Evolutionary conservation across 1,140 invertebrate genomes (phyloP).

Genomic region (Pseudomyrmex sp.): DNA sequence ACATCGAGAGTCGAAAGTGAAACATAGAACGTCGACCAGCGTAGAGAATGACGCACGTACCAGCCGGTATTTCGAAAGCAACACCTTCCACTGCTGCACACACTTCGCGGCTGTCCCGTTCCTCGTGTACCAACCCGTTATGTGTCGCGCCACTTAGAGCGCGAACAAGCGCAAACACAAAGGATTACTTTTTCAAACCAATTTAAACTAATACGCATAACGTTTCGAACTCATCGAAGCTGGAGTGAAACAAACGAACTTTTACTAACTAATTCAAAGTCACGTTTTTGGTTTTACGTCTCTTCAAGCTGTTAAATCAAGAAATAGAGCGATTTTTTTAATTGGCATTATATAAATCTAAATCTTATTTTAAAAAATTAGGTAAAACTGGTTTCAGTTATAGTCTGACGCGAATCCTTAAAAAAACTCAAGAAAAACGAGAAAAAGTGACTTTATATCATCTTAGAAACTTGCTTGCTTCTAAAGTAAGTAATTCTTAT

Average conservation of each 20-base stretch:
- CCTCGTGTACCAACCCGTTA: conserved; percentile 30
- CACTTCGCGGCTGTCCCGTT: conserved; percentile 58
- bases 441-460: no score
- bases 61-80: conserved; percentile 73
- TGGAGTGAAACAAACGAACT: background rate
- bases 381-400: no score
- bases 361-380: no score
- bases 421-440: no score
- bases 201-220: background rate
- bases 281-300: no score
- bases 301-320: no score
- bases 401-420: no score
- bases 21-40: conserved; percentile 64
- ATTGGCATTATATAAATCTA: no score
- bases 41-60: conserved; percentile 67
- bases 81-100: conserved; percentile 42
- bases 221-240: background rate
- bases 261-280: background rate
- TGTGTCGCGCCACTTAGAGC: conserved; percentile 46
- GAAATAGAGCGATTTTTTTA: background rate
- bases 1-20: conserved; percentile 75
- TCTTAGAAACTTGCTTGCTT: no score
- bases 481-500: no score
- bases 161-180: conserved; percentile 8
- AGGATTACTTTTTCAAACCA: conserved; percentile 23